These are phyloP conservation scores for Phrynocephalus vlangalii DNA, from an alignment of 2,797 vertebrate species.

Conservation along the genomic window DNA sequence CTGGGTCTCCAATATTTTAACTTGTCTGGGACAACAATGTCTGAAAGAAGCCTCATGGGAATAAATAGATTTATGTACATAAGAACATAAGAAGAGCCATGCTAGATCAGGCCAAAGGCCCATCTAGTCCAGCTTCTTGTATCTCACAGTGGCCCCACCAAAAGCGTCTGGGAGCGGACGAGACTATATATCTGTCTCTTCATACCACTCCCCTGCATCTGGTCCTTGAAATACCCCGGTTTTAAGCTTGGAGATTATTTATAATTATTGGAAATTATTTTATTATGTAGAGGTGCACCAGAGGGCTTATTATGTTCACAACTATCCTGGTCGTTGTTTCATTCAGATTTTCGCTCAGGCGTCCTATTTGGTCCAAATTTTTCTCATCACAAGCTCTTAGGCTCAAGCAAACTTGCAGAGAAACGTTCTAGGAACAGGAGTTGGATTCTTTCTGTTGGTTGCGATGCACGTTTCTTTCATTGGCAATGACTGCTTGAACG, in stretches of 20 bases:
- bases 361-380: not conserved
- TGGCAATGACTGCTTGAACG: constrained; percentile 41
- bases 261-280: too few species aligned
- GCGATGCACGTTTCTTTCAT: constrained; percentile 44
- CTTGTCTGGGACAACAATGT: not conserved
- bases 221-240: too few species aligned
- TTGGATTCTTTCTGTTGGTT: constrained; percentile 37
- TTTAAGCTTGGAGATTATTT: too few species aligned
- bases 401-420: not conserved
- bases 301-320: not conserved
- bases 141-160: too few species aligned
- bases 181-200: too few species aligned
- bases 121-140: too few species aligned
- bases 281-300: not conserved
- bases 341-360: not conserved
- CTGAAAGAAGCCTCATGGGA: not conserved
- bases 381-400: not conserved
- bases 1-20: not conserved
- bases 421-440: too few species aligned
- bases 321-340: not conserved
- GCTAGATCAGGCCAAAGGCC: too few species aligned
- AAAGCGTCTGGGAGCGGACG: too few species aligned
- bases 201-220: too few species aligned
- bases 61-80: not conserved
- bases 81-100: too few species aligned